Evolutionary conservation across 1,140 invertebrate species (phyloP), one percentile per base, ranked within the genome.

Genomic region (Drosophila baimaii): DNA sequence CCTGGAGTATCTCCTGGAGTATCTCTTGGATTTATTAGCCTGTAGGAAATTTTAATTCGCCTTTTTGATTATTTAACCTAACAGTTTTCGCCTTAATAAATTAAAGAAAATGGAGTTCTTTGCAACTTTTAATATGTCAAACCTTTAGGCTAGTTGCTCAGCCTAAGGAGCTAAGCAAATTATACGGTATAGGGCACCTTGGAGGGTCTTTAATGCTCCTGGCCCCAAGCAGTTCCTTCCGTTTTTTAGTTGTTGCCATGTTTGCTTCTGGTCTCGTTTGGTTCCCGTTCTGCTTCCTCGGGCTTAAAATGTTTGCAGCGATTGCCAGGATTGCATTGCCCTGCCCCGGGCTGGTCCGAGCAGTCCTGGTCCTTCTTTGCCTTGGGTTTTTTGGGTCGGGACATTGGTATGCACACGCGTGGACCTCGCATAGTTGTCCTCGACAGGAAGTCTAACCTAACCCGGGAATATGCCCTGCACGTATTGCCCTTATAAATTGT

Each of bases 401-500:
- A 52, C 79, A 85, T 85, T 88, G 82, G 82, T 85, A 88, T 86
- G 82, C 83, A 85, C 82, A 86, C 82, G 82, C 83, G 82, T 88
- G 83, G 79, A 82, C 82, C 62, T 86, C 83, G 75, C 70, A 88
- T 86, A 85, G 82, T 86, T 85, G 74, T 85, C 78, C 83, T 88
- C 83, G 79, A 73, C 83, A 86, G 83, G 82, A 88, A 88, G 83
- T 88, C 79, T 88, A 72, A 72, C 69, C 69, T 77, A 76, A 19
- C 71, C 71, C 62, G 51, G 71, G 75, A 76, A 86, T 88, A 88
- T 85, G 82, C 82, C 82, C 75, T 85, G 82, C 82, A 85, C 82
- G 82, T 88, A 86, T 82, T 86, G 79, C 76, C 82, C 82, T 86
- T 86, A 82, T 86, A 86, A 86, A 88, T 86, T 85, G 83, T 85